These are phyloP conservation scores for Chaetodon auriga DNA, from an alignment of 2,113 vertebrate species.

Conservation along the genomic window DNA sequence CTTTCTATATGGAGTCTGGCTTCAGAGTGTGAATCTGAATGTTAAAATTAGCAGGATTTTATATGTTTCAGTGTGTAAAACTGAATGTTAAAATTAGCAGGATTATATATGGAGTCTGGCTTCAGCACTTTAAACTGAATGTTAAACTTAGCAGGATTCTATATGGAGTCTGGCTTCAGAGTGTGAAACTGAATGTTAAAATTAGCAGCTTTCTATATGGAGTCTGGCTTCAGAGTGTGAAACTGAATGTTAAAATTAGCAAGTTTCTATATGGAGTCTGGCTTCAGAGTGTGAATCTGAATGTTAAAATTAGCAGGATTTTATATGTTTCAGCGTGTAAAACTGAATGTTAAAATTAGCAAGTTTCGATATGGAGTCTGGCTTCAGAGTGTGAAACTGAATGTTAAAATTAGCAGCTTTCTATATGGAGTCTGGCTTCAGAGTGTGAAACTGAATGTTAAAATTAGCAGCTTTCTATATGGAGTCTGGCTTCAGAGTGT, in stretches of 20 bases:
- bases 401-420: fast-evolving
- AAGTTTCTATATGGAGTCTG: neutral
- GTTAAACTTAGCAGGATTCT: fast-evolving
- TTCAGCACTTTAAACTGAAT: neutral
- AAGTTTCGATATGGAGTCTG: neutral
- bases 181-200: fast-evolving
- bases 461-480: no score
- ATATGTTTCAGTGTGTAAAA: neutral
- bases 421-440: neutral
- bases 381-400: neutral
- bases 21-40: neutral
- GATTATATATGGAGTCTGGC: neutral
- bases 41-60: fast-evolving
- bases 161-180: neutral
- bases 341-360: fast-evolving
- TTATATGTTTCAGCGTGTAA: neutral
- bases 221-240: neutral
- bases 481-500: neutral
- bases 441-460: fast-evolving
- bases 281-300: neutral
- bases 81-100: fast-evolving
- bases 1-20: neutral
- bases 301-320: fast-evolving
- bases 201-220: no score
- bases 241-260: fast-evolving